Evolutionary conservation across 2,888 invertebrate species (phyloP).

Genomic region (Drosophila leonis): DNA sequence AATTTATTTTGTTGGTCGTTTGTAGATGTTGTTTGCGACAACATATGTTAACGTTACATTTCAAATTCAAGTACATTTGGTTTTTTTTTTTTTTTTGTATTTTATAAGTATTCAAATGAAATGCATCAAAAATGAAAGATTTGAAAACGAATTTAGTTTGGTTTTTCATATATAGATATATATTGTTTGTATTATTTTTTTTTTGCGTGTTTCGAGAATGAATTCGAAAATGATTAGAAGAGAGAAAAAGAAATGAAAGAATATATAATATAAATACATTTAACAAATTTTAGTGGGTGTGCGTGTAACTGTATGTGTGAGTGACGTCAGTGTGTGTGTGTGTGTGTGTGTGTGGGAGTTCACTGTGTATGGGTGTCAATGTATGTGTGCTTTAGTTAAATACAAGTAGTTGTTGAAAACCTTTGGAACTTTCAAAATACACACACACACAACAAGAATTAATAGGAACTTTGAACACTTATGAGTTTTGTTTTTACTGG

Average conservation of each 20-base stretch:
- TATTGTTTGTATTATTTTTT: conserved; percentile 32
- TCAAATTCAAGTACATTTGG: conserved; percentile 63
- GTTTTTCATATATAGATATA: conserved; percentile 13
- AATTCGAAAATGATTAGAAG: conserved; percentile 82
- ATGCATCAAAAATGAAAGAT: conserved; percentile 72
- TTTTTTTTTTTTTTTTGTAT: conserved; percentile 10
- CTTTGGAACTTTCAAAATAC: conserved; percentile 38
- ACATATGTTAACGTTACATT: conserved; percentile 38
- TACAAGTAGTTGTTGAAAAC: conserved; percentile 34
- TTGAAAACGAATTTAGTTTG: conserved; percentile 58
- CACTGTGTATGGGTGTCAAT: conserved; percentile 29
- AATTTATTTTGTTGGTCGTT: conserved; percentile 41
- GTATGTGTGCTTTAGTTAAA: conserved; percentile 31
- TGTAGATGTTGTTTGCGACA: conserved; percentile 30
- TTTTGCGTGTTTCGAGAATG: conserved; percentile 73
- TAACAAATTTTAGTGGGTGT: conserved; percentile 80
- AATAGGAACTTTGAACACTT: conserved; percentile 39
- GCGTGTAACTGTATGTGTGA: conserved; percentile 50
- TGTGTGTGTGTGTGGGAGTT: conserved; percentile 25
- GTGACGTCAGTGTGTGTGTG: conserved; percentile 44
- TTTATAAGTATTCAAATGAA: conserved; percentile 66
- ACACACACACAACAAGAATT: conserved; percentile 42
- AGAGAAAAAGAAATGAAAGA: conserved; percentile 85
- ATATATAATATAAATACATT: conserved; percentile 84
- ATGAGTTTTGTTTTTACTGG: conserved; percentile 23